Base-by-base conservation (phyloP, 1,140 invertebrate genomes). In the Bombus ignitus region DNA sequence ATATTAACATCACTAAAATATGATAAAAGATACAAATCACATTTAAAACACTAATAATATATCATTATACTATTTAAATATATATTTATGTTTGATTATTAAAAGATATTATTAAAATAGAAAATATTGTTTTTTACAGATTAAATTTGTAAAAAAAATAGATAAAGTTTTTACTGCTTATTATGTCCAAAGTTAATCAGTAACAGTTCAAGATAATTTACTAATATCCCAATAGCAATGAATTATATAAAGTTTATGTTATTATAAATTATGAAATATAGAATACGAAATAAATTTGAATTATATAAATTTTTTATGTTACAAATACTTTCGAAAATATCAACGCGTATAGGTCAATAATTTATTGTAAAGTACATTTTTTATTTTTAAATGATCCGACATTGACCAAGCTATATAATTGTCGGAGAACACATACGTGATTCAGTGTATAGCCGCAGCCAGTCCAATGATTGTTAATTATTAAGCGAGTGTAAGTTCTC, bases 71-170 rank as follows among this genome's bases (percentile, higher is more conserved):
- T 62, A 37, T 37, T 28, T 25, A 39, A 37, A 28, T 25, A 70
- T 37, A 70, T 3, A 39, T 18, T 18, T 37, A 22, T 37, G 25
- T 53, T n/a, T 47, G 9, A 10, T 5, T 53, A 53, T 74, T 25
- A n/a, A 22, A 22, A 47, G 15, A 68, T 35, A 68, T 35, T 35
- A 35, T 68, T 68, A 68, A 32, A 66, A 66, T 39, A 25, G 6
- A 44, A n/a, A 53, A 73, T 47, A 73, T 73, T 44, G 10, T n/a
- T 47, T 73, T 73, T 44, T 73, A 32, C 71, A 44, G n/a, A 73
- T 73, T n/a, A 10, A 15, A 66, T n/a, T 66, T 35, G 3, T 4
- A 66, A 71, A 39, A 47, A 47, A 39, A 12, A 15, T 39, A 13
- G 3, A 6, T 71, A 39, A 25, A 22, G 39, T 12, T 15, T 66